phyloP scores from a whole-genome alignment of 2,888 invertebrate genomes.

The Phaedon cochleariae region DNA sequence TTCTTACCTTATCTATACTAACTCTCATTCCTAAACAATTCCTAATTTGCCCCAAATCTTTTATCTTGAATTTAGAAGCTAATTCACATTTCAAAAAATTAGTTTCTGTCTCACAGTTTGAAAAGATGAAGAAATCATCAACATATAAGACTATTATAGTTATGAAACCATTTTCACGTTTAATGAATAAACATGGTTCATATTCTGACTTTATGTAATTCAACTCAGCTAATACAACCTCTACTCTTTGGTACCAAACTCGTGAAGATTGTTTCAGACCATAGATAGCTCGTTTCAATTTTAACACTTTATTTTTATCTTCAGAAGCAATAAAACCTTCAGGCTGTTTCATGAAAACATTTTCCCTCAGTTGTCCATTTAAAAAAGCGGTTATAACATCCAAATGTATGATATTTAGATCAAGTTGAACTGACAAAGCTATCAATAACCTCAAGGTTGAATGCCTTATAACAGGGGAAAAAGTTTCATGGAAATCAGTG shows the following conservation, averaged over 20 bases:
- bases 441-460: not conserved
- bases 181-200: conserved; percentile 16
- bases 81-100: conserved; percentile 30
- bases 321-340: not conserved
- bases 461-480: not conserved
- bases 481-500: not conserved
- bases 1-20: conserved; percentile 21
- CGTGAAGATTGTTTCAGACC: conserved; percentile 31
- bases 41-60: conserved; percentile 22
- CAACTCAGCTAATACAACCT: not conserved
- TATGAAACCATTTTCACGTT: not conserved
- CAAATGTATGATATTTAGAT: not conserved
- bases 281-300: conserved; percentile 32
- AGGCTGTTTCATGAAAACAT: not conserved
- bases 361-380: not conserved
- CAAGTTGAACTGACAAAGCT: not conserved
- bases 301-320: not conserved
- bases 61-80: conserved; percentile 33
- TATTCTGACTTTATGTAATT: not conserved
- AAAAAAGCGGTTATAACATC: not conserved
- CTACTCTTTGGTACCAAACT: not conserved
- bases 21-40: conserved; percentile 32
- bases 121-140: conserved; percentile 39
- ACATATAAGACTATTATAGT: conserved; percentile 31
- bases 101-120: conserved; percentile 25